These are phyloP conservation scores for Sphenodon punctatus DNA, from an alignment of 2,797 vertebrate genomes.

Conservation along the genomic window DNA sequence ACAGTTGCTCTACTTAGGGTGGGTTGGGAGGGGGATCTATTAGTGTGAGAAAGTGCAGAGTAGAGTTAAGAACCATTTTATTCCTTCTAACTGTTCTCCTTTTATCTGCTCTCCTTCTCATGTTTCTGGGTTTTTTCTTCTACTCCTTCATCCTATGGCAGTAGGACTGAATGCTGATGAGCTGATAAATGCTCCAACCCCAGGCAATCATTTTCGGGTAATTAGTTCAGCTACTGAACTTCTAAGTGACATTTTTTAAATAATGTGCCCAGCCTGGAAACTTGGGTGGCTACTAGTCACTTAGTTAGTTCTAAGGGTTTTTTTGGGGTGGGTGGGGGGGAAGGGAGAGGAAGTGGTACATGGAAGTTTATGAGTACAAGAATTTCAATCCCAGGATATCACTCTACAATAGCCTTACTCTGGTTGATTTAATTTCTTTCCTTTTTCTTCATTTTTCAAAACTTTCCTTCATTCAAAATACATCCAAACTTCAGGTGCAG, in stretches of 20 bases:
- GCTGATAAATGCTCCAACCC: slow-evolving; percentile 68
- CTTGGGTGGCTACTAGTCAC: slow-evolving; percentile 33
- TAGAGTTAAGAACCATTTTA: slow-evolving; percentile 60
- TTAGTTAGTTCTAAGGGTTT: neutral
- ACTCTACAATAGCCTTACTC: neutral
- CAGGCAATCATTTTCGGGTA: slow-evolving; percentile 68
- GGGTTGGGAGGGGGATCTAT: slow-evolving; percentile 30
- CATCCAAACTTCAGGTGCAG: neutral
- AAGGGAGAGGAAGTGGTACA: neutral
- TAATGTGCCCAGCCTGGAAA: slow-evolving; percentile 48
- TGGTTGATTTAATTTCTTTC: neutral
- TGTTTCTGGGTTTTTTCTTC: slow-evolving; percentile 58
- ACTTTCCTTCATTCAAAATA: neutral
- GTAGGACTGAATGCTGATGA: slow-evolving; percentile 73
- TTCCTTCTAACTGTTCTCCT: slow-evolving; percentile 61
- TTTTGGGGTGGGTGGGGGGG: neutral
- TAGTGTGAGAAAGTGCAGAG: slow-evolving; percentile 60
- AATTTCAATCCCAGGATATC: neutral
- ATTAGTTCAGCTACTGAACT: slow-evolving; percentile 69
- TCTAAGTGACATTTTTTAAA: slow-evolving; percentile 26
- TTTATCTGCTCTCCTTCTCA: slow-evolving; percentile 71
- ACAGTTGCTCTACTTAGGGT: slow-evolving; percentile 29
- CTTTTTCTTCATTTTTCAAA: slow-evolving; percentile 29
- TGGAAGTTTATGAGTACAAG: too few species aligned
- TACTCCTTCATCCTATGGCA: slow-evolving; percentile 63